Evolutionary conservation across 2,797 vertebrate species (phyloP).

Genomic region (Thripadectes ignobilis): DNA sequence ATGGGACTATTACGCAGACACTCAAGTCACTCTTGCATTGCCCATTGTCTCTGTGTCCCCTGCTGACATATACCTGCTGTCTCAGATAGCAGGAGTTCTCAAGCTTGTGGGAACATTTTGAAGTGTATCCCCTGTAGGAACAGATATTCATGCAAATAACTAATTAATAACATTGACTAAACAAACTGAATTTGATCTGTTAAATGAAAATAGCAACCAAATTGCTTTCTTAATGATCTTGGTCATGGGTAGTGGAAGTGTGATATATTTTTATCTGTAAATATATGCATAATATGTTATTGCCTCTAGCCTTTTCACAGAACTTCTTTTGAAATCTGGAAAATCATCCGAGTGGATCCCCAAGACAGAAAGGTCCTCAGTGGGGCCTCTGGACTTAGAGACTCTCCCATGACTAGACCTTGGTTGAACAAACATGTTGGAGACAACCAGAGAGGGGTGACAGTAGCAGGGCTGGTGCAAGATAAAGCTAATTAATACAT

Average conservation of each 20-base stretch:
- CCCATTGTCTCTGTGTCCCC: not conserved
- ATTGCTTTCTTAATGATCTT: conserved; percentile 25
- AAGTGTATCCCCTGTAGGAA: not conserved
- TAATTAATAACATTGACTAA: conserved; percentile 12
- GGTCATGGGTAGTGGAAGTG: not conserved
- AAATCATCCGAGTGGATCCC: not conserved
- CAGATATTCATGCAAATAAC: not conserved
- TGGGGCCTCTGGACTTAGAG: not conserved
- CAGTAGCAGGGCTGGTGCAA: not conserved
- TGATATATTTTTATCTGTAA: conserved; percentile 7
- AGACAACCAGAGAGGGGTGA: not conserved
- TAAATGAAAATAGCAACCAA: conserved; percentile 22
- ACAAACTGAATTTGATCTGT: conserved; percentile 26
- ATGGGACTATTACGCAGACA: accelerated
- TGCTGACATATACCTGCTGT: not conserved
- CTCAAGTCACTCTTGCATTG: accelerated
- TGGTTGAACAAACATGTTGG: not conserved
- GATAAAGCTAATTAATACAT: not conserved
- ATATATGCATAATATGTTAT: not conserved
- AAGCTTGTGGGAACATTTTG: not conserved
- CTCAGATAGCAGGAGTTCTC: not conserved
- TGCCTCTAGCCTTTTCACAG: not conserved
- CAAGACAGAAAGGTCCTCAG: not conserved
- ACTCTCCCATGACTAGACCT: not conserved
- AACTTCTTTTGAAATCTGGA: not conserved